Conservation (phyloP, 2,113 vertebrate species). For the Cryptotis parvus region DNA sequence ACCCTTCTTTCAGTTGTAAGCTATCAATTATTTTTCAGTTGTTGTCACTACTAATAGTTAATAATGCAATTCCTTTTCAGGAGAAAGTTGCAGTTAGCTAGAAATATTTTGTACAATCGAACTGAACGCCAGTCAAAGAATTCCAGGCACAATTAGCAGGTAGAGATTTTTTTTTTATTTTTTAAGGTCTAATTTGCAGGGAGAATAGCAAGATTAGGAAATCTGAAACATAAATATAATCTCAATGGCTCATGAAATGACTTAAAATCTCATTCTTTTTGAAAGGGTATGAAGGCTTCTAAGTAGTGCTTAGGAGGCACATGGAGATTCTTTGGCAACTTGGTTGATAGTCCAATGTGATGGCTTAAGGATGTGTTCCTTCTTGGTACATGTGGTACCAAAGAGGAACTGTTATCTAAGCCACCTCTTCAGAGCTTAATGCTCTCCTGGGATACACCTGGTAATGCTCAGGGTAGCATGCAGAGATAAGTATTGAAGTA, state of each 20-base stretch:
- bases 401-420: too few relatives aligned
- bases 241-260: not conserved
- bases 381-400: too few relatives aligned
- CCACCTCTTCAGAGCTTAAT: too few relatives aligned
- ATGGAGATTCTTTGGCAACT: too few relatives aligned
- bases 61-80: not conserved
- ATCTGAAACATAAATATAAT: not conserved
- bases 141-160: not conserved
- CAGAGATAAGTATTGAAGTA: too few relatives aligned
- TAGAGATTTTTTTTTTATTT: not conserved
- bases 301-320: too few relatives aligned
- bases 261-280: not conserved
- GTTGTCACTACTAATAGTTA: not conserved
- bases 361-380: too few relatives aligned
- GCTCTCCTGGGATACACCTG: too few relatives aligned
- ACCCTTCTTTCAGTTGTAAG: not conserved
- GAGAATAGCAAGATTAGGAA: not conserved
- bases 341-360: too few relatives aligned
- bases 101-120: not conserved
- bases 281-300: not conserved
- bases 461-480: too few relatives aligned
- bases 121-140: not conserved
- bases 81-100: not conserved
- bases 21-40: not conserved
- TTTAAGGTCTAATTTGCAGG: not conserved